phyloP scores from a whole-genome alignment of 2,888 invertebrate species.

The Willowsia nigromaculata region DNA sequence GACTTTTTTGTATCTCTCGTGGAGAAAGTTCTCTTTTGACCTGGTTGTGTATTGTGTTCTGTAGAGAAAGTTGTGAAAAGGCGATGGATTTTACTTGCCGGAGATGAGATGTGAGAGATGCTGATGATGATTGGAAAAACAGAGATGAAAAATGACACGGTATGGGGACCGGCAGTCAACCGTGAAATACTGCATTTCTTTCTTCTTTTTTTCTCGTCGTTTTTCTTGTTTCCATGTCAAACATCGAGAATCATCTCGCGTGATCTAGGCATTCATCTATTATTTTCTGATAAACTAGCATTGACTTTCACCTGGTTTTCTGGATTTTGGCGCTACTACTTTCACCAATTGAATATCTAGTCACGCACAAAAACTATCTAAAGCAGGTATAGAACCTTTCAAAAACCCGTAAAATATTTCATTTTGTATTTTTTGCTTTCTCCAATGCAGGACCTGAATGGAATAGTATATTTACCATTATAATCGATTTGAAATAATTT shows the following conservation, averaged over 20 bases:
- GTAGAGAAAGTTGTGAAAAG: neutral
- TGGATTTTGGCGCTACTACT: neutral
- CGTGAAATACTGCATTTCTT: constrained; percentile 59
- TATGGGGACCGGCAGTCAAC: constrained; percentile 29
- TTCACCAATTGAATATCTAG: constrained; percentile 49
- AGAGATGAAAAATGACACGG: constrained; percentile 15
- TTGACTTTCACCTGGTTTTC: neutral
- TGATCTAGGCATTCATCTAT: no score
- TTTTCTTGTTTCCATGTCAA: no score
- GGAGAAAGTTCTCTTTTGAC: no score
- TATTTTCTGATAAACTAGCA: no score
- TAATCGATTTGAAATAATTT: neutral
- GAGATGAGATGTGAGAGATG: neutral
- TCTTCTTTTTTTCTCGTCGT: constrained; percentile 35
- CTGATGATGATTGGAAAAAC: neutral
- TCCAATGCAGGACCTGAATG: no score
- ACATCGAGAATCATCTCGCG: no score
- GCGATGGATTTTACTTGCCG: constrained; percentile 17
- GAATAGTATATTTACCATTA: neutral
- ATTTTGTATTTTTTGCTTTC: neutral
- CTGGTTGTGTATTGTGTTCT: neutral
- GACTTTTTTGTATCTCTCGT: no score
- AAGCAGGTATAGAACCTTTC: neutral
- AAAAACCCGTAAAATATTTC: constrained; percentile 13
- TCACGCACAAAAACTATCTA: constrained; percentile 43